phyloP scores from a whole-genome alignment of 2,113 vertebrate genomes.

The Forbesichthys agassizii region DNA sequence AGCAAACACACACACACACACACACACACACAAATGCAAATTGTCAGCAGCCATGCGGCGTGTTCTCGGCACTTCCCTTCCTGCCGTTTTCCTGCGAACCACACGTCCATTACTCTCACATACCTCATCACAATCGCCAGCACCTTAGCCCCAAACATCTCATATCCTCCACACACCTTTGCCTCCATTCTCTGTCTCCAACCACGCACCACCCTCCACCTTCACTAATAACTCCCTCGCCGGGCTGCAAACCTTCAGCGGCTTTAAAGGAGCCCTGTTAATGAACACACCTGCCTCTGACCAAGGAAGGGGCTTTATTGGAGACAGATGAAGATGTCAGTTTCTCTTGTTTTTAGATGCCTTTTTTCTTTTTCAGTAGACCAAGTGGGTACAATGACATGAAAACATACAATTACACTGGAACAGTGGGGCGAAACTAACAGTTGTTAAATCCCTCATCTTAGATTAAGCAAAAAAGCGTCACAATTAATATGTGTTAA shows the following conservation, averaged over 20 bases:
- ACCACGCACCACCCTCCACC: conserved; percentile 20
- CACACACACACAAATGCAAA: conserved; percentile 12
- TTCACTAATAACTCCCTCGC: conserved; percentile 48
- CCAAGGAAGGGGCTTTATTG: too few relatives aligned
- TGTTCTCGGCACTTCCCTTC: conserved; percentile 56
- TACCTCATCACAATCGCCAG: conserved; percentile 67
- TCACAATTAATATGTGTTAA: too few relatives aligned
- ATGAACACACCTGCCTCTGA: conserved; percentile 17
- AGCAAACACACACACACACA: not conserved
- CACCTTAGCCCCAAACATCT: conserved; percentile 64
- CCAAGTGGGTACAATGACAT: too few relatives aligned
- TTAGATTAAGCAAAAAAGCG: too few relatives aligned
- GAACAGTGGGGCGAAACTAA: too few relatives aligned
- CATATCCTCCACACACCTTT: conserved; percentile 69
- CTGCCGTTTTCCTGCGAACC: conserved; percentile 33
- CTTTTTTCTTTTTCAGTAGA: too few relatives aligned
- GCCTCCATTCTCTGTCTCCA: conserved; percentile 52
- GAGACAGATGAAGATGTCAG: too few relatives aligned
- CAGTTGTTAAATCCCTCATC: too few relatives aligned
- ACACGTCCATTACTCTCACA: conserved; percentile 59
- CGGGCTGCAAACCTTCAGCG: conserved; percentile 5
- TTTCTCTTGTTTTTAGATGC: too few relatives aligned
- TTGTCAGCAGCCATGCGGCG: conserved; percentile 18
- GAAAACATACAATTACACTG: too few relatives aligned
- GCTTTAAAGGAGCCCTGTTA: conserved; percentile 16